Evolutionary conservation across 2,113 vertebrate genomes (phyloP), one percentile per base, ranked within the genome.

Genomic region (Microtus oregoni): DNA sequence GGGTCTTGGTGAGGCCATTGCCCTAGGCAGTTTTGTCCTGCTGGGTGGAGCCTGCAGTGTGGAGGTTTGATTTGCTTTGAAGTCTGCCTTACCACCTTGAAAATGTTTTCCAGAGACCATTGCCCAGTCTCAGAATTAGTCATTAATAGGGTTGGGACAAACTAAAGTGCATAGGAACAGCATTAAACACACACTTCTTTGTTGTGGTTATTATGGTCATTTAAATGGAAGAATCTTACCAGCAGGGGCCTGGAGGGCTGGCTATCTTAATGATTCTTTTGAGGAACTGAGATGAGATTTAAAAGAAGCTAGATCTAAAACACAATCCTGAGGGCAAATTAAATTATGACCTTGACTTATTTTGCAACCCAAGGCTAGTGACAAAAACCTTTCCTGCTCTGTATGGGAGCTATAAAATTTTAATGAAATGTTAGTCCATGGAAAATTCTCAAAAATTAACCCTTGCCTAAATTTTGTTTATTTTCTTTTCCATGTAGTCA

Each of bases 281-380:
- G 76, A 95, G 38, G 58, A 90, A 44, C n/a, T 65, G 4, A 96
- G n/a, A 86, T 67, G 38, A 85, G 81, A 91, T 73, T 96, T 68
- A 76, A 94, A 97, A 92, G 52, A 93, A 87, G 38, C 65, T 47
- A 87, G 67, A 91, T 89, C 86, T 97, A 89, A 97, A 94, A 90
- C 76, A 87, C 10, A 92, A 35, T 81, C 83, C 58, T 32, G 30
- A 96, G 89, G 44, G 41, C 86, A 41, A 41, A 24, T 58, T 78
- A 86, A 90, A 95, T 96, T 96, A 87, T 96, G 78, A 96, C 86
- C 90, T 96, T 94, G 92, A 91, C 78, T 96, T 92, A 95, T 86
- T 95, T 91, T 94, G 35, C 68, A 91, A 89, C 93, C 91, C 35
- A 76, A 97, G 83, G 94, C 94, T 91, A 95, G 83, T 91, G 82